These are phyloP conservation scores for human (Homo sapiens) DNA, from an alignment of 2,113 vertebrate genomes.

Conservation along the genomic window GRCh38 chr1:211074501-211075000, in stretches of 20 bases:
- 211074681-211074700: background rate
- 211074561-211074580: background rate
- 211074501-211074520: background rate
- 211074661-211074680: background rate
- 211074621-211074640: background rate
- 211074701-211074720: background rate
- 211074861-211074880: background rate
- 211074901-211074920: background rate
- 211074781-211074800: background rate
- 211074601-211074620: background rate
- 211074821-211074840: background rate
- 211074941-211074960: background rate
- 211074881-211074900: background rate
- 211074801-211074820: background rate
- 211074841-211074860: background rate
- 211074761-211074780: background rate
- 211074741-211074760: background rate
- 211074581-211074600: background rate
- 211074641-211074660: background rate
- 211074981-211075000: background rate
- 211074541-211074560: background rate
- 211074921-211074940: background rate
- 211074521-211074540: background rate
- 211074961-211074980: background rate
- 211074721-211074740: background rate